Base-by-base conservation (phyloP, 2,888 invertebrate genomes). In the Pristionchus fissidentatus region DNA sequence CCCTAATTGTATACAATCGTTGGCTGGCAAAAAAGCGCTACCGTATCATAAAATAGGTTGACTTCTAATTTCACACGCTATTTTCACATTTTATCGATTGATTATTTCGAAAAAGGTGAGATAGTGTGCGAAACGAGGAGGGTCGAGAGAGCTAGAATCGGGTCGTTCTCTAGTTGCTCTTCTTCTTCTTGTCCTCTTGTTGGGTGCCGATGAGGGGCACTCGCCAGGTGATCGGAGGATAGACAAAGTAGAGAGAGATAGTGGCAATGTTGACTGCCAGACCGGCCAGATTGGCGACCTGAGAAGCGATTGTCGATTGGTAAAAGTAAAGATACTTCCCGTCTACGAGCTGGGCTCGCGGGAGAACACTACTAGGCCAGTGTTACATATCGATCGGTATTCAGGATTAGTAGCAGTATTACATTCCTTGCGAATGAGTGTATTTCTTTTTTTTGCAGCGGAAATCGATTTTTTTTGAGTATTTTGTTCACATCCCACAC, bases 181-280 rank as follows among this genome's bases (percentile, higher is more conserved):
- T 89, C 84, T 88, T 86, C 81, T 83, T 75, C 70, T 78, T 83
- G 60, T 85, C 62, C 46, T 86, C 84, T 32, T 89, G 89, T 3
- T 89, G 88, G 52, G 87, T 88, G 62, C 89, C 89, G 84, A 92
- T 86, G 70, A 92, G 87, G 3, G 92, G 92, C 7, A 92, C 92
- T 5, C 85, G 84, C 92, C 92, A 92, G 3, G 91, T 92, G 60
- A 90, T 85, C 0, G 92, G 92, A n/a, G 92, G 92, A 83, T 92
- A 92, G 55, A 88, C 79, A 84, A 92, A 87, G 85, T 91, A 92
- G 32, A 91, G 86, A 4, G 85, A 60, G 26, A 92, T 83, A 5
- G 91, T 90, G 32, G 85, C 84, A n/a, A 90, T 83, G 82, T 90
- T 91, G 0, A 92, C 87, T 1, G 84, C 83, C 35, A 92, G 83